Percentiles rank a stretch among this genome's conserved stretches.
Evolutionary conservation across 1,140 invertebrate genomes (phyloP).

Genomic region (Nymphalis io): DNA sequence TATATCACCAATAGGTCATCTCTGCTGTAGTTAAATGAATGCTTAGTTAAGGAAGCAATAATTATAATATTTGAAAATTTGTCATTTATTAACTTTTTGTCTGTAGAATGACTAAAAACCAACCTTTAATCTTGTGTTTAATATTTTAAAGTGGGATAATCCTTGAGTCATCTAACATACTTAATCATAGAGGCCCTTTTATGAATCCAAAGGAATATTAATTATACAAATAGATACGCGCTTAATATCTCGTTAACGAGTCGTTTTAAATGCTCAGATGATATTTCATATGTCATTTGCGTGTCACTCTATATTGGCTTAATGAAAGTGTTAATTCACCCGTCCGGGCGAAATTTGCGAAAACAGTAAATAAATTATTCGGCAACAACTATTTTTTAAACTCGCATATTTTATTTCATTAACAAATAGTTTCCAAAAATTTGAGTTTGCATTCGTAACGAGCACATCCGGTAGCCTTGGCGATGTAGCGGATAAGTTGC

Average conservation of each 20-base stretch:
- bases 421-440: neutral
- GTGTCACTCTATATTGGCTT: slow-evolving; percentile 24
- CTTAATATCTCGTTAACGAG: slow-evolving; percentile 21
- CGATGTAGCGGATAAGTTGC: too few species aligned
- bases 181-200: slow-evolving; percentile 17
- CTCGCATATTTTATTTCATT: neutral
- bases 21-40: too few species aligned
- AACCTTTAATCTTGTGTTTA: neutral
- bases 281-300: slow-evolving; percentile 19
- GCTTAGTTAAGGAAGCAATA: too few species aligned
- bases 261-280: slow-evolving; percentile 14
- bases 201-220: slow-evolving; percentile 29
- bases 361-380: slow-evolving; percentile 9
- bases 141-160: neutral
- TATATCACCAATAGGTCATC: too few species aligned
- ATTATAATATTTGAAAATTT: too few species aligned
- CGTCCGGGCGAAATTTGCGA: slow-evolving; percentile 28
- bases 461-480: too few species aligned
- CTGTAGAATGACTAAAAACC: neutral
- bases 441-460: too few species aligned
- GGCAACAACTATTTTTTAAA: neutral
- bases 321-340: slow-evolving; percentile 27
- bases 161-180: neutral
- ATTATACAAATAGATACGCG: slow-evolving; percentile 15
- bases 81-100: too few species aligned